Base-by-base conservation (phyloP, 2,888 invertebrate genomes). In the Oegoconia quadripuncta region DNA sequence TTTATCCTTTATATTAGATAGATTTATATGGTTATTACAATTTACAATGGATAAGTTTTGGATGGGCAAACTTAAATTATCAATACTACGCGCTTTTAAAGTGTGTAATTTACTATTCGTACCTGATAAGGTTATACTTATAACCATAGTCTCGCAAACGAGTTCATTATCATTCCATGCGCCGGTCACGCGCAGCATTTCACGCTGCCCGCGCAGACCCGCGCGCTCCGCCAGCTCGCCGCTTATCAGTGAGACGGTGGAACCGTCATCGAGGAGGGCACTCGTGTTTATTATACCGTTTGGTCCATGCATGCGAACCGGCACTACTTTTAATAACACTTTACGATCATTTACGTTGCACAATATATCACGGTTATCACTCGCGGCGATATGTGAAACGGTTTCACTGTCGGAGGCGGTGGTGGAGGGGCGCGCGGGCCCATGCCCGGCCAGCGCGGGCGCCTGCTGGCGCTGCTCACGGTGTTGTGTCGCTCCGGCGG, bases 221-320 rank as follows among this genome's bases (percentile, higher is more conserved):
- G 42, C 42, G 11, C 41, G 42, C 14, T 27, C 23, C 15, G 47
- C 51, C 1, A 57, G 37, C 7, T 22, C 16, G 1, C 20, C 25
- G 27, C 47, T 49, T 16, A 59, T 46, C 7, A 57, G 11, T 2
- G 50, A 37, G 7, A 57, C 52, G 1, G 52, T 51, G 0, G 59
- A 48, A 1, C 55, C 62, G 23, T 56, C 56, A 20, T 60, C 59
- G 0, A 58, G 39, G 1, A 59, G 35, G 6, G 55, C 59, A 20
- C 12, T 37, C 1, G 42, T 22, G 11, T 26, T 36, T 1, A 50
- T 6, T 2, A 28, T 34, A 54, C 51, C 35, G 17, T 40, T 31
- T 8, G 35, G 32, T 18, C 39, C 35, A 9, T 23, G 28, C 5
- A 43, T 20, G 11, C 22, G 13, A 2, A 43, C 20, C 8, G 37